phyloP scores from a whole-genome alignment of 2,113 vertebrate genomes.

The Telmatochromis brachygnathus region DNA sequence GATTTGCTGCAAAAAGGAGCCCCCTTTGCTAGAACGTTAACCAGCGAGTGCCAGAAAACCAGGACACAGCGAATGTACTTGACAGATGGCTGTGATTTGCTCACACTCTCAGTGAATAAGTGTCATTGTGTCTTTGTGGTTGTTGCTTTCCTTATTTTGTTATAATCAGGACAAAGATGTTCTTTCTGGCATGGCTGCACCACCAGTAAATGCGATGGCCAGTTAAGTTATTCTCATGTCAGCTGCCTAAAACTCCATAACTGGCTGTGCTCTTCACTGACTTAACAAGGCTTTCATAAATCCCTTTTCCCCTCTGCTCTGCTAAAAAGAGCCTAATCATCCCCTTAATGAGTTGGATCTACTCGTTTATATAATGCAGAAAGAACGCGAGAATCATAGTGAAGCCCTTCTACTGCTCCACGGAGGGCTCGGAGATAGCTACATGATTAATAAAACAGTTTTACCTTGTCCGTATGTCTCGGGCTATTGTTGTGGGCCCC shows the following conservation, averaged over 20 bases:
- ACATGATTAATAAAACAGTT: slow-evolving; percentile 14
- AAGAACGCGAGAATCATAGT: slow-evolving; percentile 2
- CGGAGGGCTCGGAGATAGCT: not conserved
- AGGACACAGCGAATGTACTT: not conserved
- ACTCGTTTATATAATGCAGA: slow-evolving; percentile 31
- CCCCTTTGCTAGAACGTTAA: slow-evolving; percentile 11
- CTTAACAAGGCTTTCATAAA: slow-evolving; percentile 36
- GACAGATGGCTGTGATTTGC: slow-evolving; percentile 14
- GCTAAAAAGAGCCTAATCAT: slow-evolving; percentile 45
- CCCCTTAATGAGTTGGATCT: slow-evolving; percentile 53
- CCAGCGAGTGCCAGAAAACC: slow-evolving; percentile 21
- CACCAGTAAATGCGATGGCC: not conserved
- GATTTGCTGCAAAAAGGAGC: slow-evolving; percentile 13
- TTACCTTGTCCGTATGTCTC: not conserved
- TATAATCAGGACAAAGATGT: not conserved
- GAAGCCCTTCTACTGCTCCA: not conserved
- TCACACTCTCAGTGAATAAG: not conserved
- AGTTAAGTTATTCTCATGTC: not conserved
- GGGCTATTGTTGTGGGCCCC: not conserved
- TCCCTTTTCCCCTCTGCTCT: not conserved
- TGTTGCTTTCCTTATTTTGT: not conserved
- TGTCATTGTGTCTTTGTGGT: not conserved
- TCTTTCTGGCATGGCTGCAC: slow-evolving; percentile 1
- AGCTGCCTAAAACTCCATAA: not conserved
- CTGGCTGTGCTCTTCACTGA: not conserved